Evolutionary conservation across 2,113 vertebrate genomes (phyloP).

Genomic region (Percina caprodes): DNA sequence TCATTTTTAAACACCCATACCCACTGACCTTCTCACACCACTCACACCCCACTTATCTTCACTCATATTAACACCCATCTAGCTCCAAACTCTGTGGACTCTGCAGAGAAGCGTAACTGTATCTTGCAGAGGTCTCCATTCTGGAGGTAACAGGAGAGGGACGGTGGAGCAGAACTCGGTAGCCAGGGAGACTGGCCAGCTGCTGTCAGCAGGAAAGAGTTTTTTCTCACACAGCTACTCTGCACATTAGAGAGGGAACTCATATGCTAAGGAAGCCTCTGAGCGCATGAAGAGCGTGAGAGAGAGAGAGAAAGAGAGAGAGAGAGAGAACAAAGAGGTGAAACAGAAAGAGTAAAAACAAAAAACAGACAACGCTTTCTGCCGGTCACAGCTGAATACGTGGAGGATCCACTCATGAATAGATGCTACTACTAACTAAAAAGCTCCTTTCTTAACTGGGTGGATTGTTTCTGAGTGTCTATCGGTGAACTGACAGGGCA

Average conservation of each 20-base stretch:
- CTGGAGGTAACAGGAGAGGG: constrained; percentile 40
- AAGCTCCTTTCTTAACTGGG: constrained; percentile 15
- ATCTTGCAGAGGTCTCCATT: constrained; percentile 52
- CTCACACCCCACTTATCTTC: not conserved
- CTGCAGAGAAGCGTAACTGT: constrained; percentile 54
- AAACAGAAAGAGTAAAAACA: not conserved
- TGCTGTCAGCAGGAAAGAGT: constrained; percentile 60
- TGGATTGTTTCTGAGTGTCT: constrained; percentile 32
- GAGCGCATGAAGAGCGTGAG: constrained; percentile 22
- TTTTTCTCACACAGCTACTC: constrained; percentile 53
- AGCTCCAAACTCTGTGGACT: not conserved
- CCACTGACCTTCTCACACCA: not conserved
- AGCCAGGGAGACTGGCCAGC: constrained; percentile 54
- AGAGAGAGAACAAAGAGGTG: not conserved
- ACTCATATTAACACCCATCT: constrained; percentile 11
- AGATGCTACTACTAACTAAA: constrained; percentile 6
- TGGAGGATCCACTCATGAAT: constrained; percentile 10
- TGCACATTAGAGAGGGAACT: constrained; percentile 45
- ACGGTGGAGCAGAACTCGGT: constrained; percentile 19
- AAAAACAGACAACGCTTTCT: constrained; percentile 46
- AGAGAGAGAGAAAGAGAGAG: constrained; percentile 1
- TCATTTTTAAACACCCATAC: constrained; percentile 46
- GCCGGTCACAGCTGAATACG: constrained; percentile 1
- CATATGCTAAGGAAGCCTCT: constrained; percentile 64
- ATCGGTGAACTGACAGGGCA: constrained; percentile 22